Conservation (phyloP, 2,797 vertebrate species). For the Fringilla coelebs region DNA sequence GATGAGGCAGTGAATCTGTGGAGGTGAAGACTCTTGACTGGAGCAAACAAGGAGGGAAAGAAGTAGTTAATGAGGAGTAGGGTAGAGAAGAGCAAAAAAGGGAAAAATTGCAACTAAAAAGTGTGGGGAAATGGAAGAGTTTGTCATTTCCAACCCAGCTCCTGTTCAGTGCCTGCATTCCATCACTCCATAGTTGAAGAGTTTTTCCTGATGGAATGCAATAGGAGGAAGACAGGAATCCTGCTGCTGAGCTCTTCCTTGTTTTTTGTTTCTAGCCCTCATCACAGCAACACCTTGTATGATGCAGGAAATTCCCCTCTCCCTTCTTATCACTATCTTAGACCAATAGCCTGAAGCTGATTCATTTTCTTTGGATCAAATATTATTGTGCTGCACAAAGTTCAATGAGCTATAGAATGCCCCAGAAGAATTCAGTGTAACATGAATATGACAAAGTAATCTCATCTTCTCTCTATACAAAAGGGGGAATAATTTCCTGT, state of each 20-base stretch:
- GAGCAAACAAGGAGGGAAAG: not conserved
- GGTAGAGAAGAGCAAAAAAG: not conserved
- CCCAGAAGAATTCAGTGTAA: not conserved
- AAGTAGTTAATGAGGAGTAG: not conserved
- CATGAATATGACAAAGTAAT: not conserved
- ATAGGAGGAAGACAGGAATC: not conserved
- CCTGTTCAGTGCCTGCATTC: not conserved
- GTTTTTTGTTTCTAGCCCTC: not conserved
- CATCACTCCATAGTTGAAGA: not conserved
- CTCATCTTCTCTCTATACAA: not conserved
- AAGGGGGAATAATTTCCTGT: slow-evolving; percentile 24
- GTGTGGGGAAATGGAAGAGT: not conserved
- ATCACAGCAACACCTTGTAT: not conserved
- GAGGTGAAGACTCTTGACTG: not conserved
- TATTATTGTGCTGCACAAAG: not conserved
- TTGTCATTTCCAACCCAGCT: not conserved
- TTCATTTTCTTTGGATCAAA: slow-evolving; percentile 1
- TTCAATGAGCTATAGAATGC: not conserved
- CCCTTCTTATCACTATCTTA: not conserved
- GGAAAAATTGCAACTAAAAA: not conserved
- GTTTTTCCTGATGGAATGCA: not conserved
- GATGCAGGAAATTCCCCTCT: not conserved
- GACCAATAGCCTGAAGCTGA: not conserved
- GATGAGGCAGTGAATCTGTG: not conserved
- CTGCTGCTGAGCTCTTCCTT: not conserved